Conservation (phyloP, 2,888 invertebrate genomes). For the Mellilla xanthometata region DNA sequence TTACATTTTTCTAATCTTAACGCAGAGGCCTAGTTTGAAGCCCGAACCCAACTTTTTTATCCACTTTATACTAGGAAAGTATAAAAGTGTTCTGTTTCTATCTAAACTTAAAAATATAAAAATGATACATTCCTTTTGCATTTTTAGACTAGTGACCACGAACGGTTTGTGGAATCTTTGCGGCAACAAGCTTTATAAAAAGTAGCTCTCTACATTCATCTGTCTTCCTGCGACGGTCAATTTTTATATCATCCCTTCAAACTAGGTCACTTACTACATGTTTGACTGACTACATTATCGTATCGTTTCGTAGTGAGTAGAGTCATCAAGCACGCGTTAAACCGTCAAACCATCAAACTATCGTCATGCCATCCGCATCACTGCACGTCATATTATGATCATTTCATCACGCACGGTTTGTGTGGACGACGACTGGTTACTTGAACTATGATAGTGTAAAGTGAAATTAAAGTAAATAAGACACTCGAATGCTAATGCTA, state of each 20-base stretch:
- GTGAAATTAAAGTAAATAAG: too few species aligned
- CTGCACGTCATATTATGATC: constrained; percentile 64
- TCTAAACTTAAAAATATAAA: too few species aligned
- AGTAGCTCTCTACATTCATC: too few species aligned
- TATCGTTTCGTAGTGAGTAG: constrained; percentile 64
- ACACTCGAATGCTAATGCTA: too few species aligned
- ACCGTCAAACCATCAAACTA: constrained; percentile 34
- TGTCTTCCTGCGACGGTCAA: too few species aligned
- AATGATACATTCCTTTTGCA: too few species aligned
- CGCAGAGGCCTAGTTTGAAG: constrained; percentile 36
- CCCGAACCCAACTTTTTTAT: too few species aligned
- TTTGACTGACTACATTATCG: constrained; percentile 59
- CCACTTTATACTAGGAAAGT: too few species aligned
- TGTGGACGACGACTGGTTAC: constrained; percentile 67
- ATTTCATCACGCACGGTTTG: constrained; percentile 76
- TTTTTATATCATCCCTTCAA: constrained; percentile 9
- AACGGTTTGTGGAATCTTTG: too few species aligned
- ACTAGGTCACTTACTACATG: constrained; percentile 25
- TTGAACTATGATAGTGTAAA: constrained; percentile 6
- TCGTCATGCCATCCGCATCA: constrained; percentile 75
- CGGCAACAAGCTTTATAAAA: too few species aligned
- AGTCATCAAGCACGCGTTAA: constrained; percentile 48
- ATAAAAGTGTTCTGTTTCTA: too few species aligned
- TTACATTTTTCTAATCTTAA: constrained; percentile 61
- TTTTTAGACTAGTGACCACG: too few species aligned